A percentile compares a stretch with the other conserved stretches of the same genome.
phyloP scores from a whole-genome alignment of 1,140 invertebrate species.

The Hycleus cichorii region DNA sequence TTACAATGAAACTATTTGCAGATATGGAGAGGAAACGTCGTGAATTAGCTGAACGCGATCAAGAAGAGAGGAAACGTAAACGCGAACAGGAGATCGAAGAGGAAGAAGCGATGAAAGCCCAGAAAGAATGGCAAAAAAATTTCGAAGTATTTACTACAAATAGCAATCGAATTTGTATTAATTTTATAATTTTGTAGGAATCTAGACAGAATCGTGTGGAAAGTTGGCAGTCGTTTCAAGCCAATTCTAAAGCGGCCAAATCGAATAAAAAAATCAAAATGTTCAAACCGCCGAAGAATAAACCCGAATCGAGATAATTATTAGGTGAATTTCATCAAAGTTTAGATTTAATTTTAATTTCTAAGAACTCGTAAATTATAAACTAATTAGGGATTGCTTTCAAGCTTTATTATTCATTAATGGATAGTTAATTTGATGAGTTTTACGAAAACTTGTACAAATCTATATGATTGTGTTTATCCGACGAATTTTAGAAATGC shows the following conservation, averaged over 20 bases:
- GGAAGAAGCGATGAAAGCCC: conserved; percentile 79
- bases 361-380: not conserved
- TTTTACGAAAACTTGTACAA: too few species aligned
- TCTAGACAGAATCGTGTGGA: conserved; percentile 88
- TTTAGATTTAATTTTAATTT: not conserved
- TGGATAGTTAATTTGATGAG: too few species aligned
- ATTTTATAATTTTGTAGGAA: conserved; percentile 54
- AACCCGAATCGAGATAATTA: conserved; percentile 84
- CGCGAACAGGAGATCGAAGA: conserved; percentile 88
- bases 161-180: not conserved
- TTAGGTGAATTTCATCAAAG: not conserved
- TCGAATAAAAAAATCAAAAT: conserved; percentile 68
- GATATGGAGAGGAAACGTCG: conserved; percentile 87
- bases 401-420: too few species aligned
- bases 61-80: conserved; percentile 92
- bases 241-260: conserved; percentile 57
- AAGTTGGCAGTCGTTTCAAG: conserved; percentile 93
- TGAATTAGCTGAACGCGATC: conserved; percentile 77
- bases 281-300: conserved; percentile 92
- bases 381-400: too few species aligned
- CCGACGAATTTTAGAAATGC: too few species aligned
- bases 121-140: conserved; percentile 96
- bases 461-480: too few species aligned
- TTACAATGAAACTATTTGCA: conserved; percentile 98
- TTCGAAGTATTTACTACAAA: conserved; percentile 66